Percentiles rank a stretch among this genome's conserved stretches.
Conservation (phyloP, 2,797 vertebrate species). For the Mallotus villosus region DNA sequence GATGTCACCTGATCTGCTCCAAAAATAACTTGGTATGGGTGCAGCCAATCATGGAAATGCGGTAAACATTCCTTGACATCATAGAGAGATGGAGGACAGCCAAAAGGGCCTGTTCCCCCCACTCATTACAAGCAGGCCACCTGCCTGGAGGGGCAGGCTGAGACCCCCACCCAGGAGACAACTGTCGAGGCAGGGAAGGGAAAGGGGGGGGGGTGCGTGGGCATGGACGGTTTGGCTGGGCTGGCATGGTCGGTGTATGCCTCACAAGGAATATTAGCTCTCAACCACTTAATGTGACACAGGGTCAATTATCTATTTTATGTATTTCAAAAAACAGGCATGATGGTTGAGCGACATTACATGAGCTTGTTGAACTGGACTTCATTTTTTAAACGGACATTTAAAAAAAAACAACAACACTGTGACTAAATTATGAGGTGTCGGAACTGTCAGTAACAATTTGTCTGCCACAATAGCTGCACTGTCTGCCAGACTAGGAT, state of each 20-base stretch:
- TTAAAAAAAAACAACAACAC: too few species aligned
- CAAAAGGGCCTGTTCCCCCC: neutral
- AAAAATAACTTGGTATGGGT: neutral
- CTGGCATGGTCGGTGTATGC: conserved; percentile 11
- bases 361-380: too few species aligned
- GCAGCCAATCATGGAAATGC: neutral
- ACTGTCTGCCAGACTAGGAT: too few species aligned
- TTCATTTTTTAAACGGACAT: too few species aligned
- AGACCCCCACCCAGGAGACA: neutral
- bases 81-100: neutral
- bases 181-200: neutral
- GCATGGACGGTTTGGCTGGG: conserved; percentile 18
- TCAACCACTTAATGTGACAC: too few species aligned
- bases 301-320: too few species aligned
- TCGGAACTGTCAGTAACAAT: too few species aligned
- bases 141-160: neutral
- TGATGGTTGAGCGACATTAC: too few species aligned
- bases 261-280: conserved; percentile 8
- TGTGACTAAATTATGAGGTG: too few species aligned
- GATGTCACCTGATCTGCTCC: neutral
- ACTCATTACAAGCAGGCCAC: neutral
- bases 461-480: too few species aligned
- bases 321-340: too few species aligned
- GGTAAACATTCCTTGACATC: neutral
- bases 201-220: neutral